Evolutionary conservation across 2,888 invertebrate species (phyloP).

Genomic region (Caenorhabditis virilis): DNA sequence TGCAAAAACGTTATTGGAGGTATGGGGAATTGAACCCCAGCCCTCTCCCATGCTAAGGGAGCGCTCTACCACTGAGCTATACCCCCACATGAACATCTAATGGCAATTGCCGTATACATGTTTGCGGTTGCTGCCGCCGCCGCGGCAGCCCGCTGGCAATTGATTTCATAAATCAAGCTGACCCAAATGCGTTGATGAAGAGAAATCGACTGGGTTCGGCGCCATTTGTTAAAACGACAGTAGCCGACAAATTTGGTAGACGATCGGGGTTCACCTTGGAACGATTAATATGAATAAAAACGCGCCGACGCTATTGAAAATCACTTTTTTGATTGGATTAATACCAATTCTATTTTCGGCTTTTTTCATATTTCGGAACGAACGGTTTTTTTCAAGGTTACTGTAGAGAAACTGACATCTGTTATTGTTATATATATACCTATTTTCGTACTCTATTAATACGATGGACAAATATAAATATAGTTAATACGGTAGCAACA

Average conservation of each 20-base stretch:
- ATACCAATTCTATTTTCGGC: conserved; percentile 21
- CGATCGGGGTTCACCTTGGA: conserved; percentile 16
- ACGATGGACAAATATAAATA: no score
- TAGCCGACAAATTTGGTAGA: neutral
- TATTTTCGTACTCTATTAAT: no score
- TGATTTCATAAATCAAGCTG: neutral
- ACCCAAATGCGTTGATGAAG: conserved; percentile 3
- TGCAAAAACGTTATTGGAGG: conserved; percentile 30
- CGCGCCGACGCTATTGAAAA: neutral
- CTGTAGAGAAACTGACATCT: no score
- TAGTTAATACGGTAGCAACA: no score
- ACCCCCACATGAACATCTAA: conserved; percentile 38
- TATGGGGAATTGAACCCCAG: conserved; percentile 61
- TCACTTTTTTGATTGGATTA: conserved; percentile 42
- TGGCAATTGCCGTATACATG: no score
- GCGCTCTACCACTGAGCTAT: conserved; percentile 65
- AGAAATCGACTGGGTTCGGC: neutral
- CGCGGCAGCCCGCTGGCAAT: neutral
- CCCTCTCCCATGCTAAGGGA: conserved; percentile 64
- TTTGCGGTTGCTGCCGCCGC: neutral
- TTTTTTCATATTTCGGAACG: no score
- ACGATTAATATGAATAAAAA: conserved; percentile 7
- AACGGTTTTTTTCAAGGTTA: no score
- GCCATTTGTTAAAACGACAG: conserved; percentile 1
- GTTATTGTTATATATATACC: no score